These are phyloP conservation scores for Sturnira hondurensis DNA, from an alignment of 2,113 vertebrate species.

Conservation along the genomic window DNA sequence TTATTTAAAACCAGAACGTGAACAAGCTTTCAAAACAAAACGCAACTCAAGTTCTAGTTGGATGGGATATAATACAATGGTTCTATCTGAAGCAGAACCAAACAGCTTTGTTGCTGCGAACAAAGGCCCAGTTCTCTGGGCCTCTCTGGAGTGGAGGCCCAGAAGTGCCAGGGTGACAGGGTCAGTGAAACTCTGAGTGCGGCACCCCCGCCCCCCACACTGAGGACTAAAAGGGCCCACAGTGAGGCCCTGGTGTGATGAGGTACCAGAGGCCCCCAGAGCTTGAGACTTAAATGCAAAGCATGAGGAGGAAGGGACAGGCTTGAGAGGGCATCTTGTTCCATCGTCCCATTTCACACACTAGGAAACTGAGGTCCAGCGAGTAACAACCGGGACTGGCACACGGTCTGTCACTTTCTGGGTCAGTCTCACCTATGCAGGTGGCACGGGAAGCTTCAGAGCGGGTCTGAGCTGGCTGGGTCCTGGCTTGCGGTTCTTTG, in stretches of 20 bases:
- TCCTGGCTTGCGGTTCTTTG: neutral
- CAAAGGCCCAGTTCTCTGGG: constrained; percentile 40
- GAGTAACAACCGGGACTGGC: neutral
- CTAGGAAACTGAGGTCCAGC: neutral
- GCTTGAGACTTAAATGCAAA: neutral
- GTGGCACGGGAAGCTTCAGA: neutral
- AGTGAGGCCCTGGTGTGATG: neutral
- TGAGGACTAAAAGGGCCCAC: constrained; percentile 51
- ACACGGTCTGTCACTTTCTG: neutral
- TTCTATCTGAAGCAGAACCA: constrained; percentile 70
- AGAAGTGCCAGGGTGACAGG: constrained; percentile 71
- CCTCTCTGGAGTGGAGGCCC: constrained; percentile 59
- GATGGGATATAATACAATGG: constrained; percentile 70
- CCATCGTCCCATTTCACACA: neutral
- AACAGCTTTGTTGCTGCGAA: constrained; percentile 75
- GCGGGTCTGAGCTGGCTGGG: neutral
- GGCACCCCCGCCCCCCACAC: neutral
- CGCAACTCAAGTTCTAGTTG: constrained; percentile 60
- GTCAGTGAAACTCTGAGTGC: constrained; percentile 62
- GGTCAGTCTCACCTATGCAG: neutral
- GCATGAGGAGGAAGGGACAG: neutral
- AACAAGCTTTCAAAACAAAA: constrained; percentile 64
- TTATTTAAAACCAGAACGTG: constrained; percentile 72
- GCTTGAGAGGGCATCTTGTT: neutral
- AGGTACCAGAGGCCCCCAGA: neutral